Evolutionary conservation across 2,888 invertebrate genomes (phyloP), one percentile per base, ranked within the genome.

Genomic region (Colostygia pectinataria): DNA sequence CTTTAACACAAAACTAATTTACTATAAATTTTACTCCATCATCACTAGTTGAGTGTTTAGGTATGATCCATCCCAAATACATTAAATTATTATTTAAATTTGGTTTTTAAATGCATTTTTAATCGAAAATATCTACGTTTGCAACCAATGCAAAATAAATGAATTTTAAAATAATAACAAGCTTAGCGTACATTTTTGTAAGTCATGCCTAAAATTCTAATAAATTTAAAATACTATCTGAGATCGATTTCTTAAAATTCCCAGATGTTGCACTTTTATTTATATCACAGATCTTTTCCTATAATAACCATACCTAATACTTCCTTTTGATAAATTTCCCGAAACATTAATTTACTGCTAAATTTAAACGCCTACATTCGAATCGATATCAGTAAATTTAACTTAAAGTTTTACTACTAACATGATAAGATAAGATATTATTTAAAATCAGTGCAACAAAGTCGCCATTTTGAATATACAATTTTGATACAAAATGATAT

Each of bases 241-340:
- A 90, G 88, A 87, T 89, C 85, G 75, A 67, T 51, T 57, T 66
- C 62, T 71, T 68, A 65, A 73, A 66, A 76, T 82, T 79, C 81
- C 84, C 85, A 81, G 86, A 80, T 83, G 80, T 83, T 80, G 73
- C 74, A 69, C 65, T 68, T 82, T 84, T 83, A 86, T 77, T 74
- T 77, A 79, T 88, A 88, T 88, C 88, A 89, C 88, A 88, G 88
- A 80, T 83, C 79, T 80, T 83, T 83, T 77, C 74, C 80, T 86
- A 82, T 78, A 79, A 74, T 80, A 84, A 20, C 71, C 78, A 80
- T 86, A 39, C 29, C 20, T 33, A 87, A 88, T 87, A 87, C 85
- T 85, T 85, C 78, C 63, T 66, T 57, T 78, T 74, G 66, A 75
- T 77, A 68, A 64, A 74, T 63, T 67, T 42, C 31, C 64, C 67